phyloP scores from a whole-genome alignment of 2,797 vertebrate genomes.

The Propithecus deckenii region DNA sequence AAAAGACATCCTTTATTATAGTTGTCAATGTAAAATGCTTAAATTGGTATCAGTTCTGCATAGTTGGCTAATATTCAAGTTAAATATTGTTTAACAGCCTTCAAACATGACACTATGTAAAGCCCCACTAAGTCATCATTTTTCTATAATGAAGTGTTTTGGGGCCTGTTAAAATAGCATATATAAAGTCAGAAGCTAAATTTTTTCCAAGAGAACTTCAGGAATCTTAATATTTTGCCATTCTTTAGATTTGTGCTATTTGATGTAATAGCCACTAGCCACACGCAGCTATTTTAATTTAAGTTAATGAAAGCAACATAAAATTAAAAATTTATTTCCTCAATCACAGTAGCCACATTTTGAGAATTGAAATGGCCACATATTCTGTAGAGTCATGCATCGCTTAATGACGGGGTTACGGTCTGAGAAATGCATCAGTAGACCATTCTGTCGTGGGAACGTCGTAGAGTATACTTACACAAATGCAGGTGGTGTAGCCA shows the following conservation, averaged over 20 bases:
- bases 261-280: background rate
- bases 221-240: conserved; percentile 54
- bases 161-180: conserved; percentile 42
- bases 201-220: conserved; percentile 52
- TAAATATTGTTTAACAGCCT: conserved; percentile 63
- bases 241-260: conserved; percentile 46
- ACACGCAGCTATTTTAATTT: background rate
- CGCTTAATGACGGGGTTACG: background rate
- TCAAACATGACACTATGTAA: conserved; percentile 22
- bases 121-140: conserved; percentile 61
- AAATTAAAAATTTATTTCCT: conserved; percentile 5
- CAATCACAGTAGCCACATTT: background rate
- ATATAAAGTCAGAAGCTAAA: background rate
- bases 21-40: conserved; percentile 69
- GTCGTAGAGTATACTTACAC: background rate
- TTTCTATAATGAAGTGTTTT: conserved; percentile 63
- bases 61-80: conserved; percentile 72
- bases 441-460: background rate
- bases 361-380: background rate
- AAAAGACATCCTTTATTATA: conserved; percentile 66
- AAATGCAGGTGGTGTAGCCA: background rate
- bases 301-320: background rate
- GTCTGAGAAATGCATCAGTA: background rate
- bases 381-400: background rate
- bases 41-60: conserved; percentile 68